Evolutionary conservation across 2,888 invertebrate genomes (phyloP), one percentile per base, ranked within the genome.

Genomic region (Tachina grossa): DNA sequence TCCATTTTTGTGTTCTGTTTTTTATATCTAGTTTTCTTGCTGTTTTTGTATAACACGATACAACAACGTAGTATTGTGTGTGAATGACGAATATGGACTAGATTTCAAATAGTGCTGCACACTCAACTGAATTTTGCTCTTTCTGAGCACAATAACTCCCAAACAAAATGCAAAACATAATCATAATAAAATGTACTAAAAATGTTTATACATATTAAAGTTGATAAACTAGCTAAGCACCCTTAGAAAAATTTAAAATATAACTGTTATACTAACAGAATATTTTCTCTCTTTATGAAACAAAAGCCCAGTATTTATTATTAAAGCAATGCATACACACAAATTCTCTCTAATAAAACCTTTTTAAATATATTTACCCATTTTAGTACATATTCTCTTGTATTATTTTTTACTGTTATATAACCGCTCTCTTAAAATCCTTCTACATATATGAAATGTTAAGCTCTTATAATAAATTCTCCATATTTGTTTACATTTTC

Each of bases 21-120:
- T 43, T 41, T 31, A 43, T 31, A 63, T 9, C 11, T 41, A 61
- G 14, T 39, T 2, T n/a, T 59, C n/a, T n/a, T 47, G 14, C 31
- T 57, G 84, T 68, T 83, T 85, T 77, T 82, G 65, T 75, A 83
- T 63, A 57, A 82, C 76, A 85, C 79, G 78, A 68, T 61, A 83
- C 77, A 79, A 78, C 78, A 82, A 74, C 85, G 86, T 86, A 81
- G 83, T 83, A 83, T 82, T 84, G 81, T 81, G 63, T 76, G 85
- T 83, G 83, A 87, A 83, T 85, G 85, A 83, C 86, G 83, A 81
- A 82, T 79, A 83, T 55, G 85, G 84, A 87, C 87, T 87, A 79
- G 81, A 85, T 85, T 84, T 77, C 47, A 80, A 85, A 86, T 81
- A 76, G 61, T 80, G 84, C 83, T 84, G 72, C 72, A 86, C 87